phyloP scores from a whole-genome alignment of 2,797 vertebrate species.

The Falco cherrug region DNA sequence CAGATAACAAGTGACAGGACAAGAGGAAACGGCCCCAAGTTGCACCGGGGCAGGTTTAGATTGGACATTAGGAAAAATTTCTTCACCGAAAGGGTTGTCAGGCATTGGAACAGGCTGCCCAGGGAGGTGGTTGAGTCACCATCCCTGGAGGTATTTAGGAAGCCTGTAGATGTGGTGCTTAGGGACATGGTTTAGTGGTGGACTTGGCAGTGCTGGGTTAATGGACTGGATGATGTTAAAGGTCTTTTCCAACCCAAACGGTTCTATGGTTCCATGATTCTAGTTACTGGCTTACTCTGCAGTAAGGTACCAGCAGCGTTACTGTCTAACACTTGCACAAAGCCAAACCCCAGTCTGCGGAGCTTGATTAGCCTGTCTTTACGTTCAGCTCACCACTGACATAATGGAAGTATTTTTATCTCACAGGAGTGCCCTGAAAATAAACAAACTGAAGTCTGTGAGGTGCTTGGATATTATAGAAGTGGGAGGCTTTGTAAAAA shows the following conservation, averaged over 20 bases:
- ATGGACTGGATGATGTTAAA: accelerated
- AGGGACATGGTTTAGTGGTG: background rate
- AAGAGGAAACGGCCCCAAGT: background rate
- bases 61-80: background rate
- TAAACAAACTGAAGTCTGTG: background rate
- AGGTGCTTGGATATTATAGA: background rate
- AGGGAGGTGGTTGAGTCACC: background rate
- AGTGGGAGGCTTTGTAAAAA: background rate
- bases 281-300: background rate
- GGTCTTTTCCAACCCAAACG: background rate
- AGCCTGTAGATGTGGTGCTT: background rate
- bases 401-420: background rate
- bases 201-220: too few relatives aligned
- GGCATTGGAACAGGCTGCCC: background rate
- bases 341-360: background rate
- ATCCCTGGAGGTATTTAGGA: background rate
- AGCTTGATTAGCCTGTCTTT: background rate
- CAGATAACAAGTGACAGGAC: background rate
- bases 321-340: background rate
- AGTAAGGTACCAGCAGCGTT: background rate
- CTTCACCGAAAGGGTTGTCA: background rate
- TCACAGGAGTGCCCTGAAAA: background rate
- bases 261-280: background rate
- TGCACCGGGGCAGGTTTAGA: background rate
- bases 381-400: background rate